phyloP scores from a whole-genome alignment of 2,888 invertebrate species.

The Andrena trimmerana region DNA sequence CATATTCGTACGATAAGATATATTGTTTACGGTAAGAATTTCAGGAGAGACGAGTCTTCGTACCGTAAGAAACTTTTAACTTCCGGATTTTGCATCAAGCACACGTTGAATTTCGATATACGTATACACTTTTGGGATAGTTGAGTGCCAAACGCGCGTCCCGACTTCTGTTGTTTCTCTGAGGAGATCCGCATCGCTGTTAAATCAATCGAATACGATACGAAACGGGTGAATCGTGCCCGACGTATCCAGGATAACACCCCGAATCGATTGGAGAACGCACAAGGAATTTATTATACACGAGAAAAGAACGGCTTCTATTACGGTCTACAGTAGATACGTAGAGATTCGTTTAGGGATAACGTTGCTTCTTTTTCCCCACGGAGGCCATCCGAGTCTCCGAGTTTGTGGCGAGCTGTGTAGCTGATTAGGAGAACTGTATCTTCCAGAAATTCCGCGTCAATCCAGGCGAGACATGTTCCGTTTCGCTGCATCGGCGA shows the following conservation, averaged over 20 bases:
- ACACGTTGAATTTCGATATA: not conserved
- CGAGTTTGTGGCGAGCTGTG: constrained; percentile 16
- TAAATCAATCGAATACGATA: not conserved
- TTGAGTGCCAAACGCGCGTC: constrained; percentile 33
- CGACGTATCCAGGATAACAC: not conserved
- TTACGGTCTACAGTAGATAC: constrained; percentile 33
- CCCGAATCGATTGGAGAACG: constrained; percentile 27
- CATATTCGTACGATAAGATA: constrained; percentile 59
- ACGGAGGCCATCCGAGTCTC: not conserved
- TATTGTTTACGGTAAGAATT: constrained; percentile 27
- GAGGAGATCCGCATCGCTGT: not conserved
- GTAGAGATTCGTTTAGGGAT: constrained; percentile 6
- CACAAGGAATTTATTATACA: constrained; percentile 42
- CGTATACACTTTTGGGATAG: not conserved
- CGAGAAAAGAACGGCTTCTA: constrained; percentile 29
- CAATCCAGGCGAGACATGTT: constrained; percentile 17
- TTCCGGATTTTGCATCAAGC: constrained; percentile 13
- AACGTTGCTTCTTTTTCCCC: constrained; percentile 6
- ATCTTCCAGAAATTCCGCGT: constrained; percentile 41
- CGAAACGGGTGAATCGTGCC: not conserved
- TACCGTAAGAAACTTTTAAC: constrained; percentile 6
- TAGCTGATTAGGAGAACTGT: constrained; percentile 18
- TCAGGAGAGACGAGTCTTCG: constrained; percentile 29
- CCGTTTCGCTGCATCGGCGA: constrained; percentile 26
- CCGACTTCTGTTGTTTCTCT: constrained; percentile 17